phyloP scores from a whole-genome alignment of 2,797 vertebrate genomes.

The Enoplosus armatus region DNA sequence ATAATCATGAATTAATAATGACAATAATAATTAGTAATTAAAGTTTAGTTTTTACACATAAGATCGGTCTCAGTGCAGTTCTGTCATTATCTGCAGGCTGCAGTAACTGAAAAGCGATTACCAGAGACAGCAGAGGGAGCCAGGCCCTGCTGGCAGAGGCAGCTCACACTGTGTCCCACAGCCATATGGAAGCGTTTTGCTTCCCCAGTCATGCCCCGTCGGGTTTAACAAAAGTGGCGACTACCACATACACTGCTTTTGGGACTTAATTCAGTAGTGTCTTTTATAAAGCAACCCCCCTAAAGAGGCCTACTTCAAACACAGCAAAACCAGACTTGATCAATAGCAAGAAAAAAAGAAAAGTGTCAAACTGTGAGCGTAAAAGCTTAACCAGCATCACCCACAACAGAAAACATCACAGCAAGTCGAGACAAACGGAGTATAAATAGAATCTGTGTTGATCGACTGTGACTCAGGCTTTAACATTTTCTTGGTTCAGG shows the following conservation, averaged over 20 bases:
- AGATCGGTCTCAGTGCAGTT: conserved; percentile 14
- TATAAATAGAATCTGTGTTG: conserved; percentile 7
- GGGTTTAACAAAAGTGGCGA: conserved; percentile 81
- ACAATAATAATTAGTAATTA: neutral
- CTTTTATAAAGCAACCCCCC: conserved; percentile 65
- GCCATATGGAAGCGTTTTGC: conserved; percentile 85
- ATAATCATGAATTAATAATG: too few relatives aligned
- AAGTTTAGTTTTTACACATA: neutral
- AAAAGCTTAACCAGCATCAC: conserved; percentile 7
- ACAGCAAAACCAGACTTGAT: conserved; percentile 48
- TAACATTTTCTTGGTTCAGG: conserved; percentile 3
- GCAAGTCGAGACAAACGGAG: conserved; percentile 6
- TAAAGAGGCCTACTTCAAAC: conserved; percentile 66
- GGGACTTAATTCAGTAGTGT: conserved; percentile 71
- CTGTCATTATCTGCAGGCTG: conserved; percentile 53
- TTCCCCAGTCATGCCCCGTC: conserved; percentile 80
- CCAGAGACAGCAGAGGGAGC: conserved; percentile 63
- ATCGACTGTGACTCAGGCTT: conserved; percentile 30
- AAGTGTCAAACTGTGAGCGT: conserved; percentile 45
- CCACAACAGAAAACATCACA: conserved; percentile 22
- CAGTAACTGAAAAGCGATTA: conserved; percentile 57
- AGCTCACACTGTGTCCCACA: conserved; percentile 71
- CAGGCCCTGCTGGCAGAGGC: conserved; percentile 71
- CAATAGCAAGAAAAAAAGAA: conserved; percentile 38
- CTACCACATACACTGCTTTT: conserved; percentile 76